phyloP scores from a whole-genome alignment of 2,888 invertebrate species.

The Drosophila seclusa region DNA sequence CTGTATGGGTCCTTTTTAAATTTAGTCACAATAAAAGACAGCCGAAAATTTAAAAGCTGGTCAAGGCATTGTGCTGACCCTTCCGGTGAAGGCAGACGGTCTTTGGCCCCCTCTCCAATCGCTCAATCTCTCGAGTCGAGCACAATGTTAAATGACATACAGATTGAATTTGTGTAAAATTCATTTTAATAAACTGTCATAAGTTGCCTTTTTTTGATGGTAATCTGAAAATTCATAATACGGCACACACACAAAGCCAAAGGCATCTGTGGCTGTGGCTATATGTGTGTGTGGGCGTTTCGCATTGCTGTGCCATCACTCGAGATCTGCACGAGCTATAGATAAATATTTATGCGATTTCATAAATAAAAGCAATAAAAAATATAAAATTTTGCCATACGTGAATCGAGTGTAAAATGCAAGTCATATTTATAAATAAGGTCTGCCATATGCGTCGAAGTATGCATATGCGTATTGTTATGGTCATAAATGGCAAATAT shows the following conservation, averaged over 20 bases:
- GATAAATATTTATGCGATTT: constrained; percentile 73
- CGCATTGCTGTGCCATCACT: constrained; percentile 40
- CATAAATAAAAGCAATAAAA: constrained; percentile 69
- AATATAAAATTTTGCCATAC: constrained; percentile 21
- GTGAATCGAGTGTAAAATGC: constrained; percentile 27
- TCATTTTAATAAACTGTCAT: constrained; percentile 71
- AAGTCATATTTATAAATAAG: constrained; percentile 29
- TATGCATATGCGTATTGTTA: constrained; percentile 10
- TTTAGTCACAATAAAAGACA: constrained; percentile 10
- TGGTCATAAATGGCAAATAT: constrained; percentile 35
- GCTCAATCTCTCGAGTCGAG: constrained; percentile 9
- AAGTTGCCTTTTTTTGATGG: constrained; percentile 54
- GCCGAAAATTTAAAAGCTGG: constrained; percentile 22
- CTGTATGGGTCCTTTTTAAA: constrained; percentile 4
- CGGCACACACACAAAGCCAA: constrained; percentile 9
- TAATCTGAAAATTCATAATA: constrained; percentile 62
- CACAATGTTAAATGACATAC: constrained; percentile 54
- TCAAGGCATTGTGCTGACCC: constrained; percentile 37
- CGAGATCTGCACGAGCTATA: constrained; percentile 49
- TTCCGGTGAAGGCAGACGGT: constrained; percentile 22
- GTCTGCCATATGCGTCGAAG: constrained; percentile 21
- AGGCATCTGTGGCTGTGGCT: constrained; percentile 6
- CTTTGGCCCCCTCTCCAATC: constrained; percentile 17
- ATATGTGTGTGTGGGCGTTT: constrained; percentile 30
- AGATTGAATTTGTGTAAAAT: constrained; percentile 73